phyloP scores from a whole-genome alignment of 2,888 invertebrate genomes.

The Aporophyla lueneburgensis region DNA sequence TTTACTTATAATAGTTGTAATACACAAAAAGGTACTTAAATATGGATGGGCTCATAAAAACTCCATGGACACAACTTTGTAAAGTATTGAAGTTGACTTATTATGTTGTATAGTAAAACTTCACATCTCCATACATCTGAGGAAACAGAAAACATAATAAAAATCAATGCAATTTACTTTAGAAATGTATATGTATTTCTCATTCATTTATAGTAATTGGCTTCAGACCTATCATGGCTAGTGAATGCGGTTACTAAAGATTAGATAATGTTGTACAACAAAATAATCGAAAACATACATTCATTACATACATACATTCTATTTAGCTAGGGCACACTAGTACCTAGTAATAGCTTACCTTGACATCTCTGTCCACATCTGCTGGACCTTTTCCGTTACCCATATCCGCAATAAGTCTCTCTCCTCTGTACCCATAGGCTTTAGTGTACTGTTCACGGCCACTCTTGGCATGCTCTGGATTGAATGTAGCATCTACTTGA shows the following conservation, averaged over 20 bases:
- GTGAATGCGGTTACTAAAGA: not conserved
- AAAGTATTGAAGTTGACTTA: constrained; percentile 17
- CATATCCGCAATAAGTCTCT: constrained; percentile 79
- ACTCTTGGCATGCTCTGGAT: constrained; percentile 74
- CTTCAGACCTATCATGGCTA: not conserved
- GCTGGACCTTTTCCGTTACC: constrained; percentile 79
- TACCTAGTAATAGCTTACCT: constrained; percentile 68
- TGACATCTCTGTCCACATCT: constrained; percentile 47
- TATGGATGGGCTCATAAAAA: not conserved
- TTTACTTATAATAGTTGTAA: not conserved
- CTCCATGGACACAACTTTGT: not conserved
- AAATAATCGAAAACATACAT: not conserved
- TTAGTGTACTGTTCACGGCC: constrained; percentile 73
- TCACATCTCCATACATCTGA: constrained; percentile 79
- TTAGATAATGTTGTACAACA: not conserved
- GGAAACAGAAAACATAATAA: constrained; percentile 54
- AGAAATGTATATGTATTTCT: not conserved
- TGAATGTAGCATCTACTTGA: constrained; percentile 79
- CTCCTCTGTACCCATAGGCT: constrained; percentile 79
- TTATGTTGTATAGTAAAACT: constrained; percentile 82
- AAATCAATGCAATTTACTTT: not conserved
- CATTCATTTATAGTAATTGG: not conserved
- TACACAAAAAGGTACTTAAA: not conserved
- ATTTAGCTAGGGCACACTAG: not conserved
- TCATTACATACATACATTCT: no score